Conservation (phyloP, 35 echinoderm and acorn worm species). For the Holothuria glaberrima region DNA sequence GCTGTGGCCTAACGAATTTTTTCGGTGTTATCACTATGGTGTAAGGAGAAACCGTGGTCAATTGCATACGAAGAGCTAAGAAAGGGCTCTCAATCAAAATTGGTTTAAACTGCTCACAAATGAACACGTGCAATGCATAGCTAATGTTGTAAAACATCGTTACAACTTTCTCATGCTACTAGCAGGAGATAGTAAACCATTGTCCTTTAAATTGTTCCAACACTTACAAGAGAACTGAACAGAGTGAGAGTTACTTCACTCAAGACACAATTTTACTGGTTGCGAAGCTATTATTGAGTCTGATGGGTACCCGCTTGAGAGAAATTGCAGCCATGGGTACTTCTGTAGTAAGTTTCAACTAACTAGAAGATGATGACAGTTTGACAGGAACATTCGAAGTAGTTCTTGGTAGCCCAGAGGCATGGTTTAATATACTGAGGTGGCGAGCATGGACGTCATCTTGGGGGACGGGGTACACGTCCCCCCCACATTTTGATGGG, state of each 20-base stretch:
- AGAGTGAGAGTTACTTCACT: background rate
- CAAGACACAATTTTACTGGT: background rate
- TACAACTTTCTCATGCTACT: background rate
- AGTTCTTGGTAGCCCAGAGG: slow-evolving; percentile 2
- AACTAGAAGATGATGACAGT: background rate
- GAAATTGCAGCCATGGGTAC: no score
- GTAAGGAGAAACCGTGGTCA: background rate
- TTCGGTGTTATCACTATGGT: background rate
- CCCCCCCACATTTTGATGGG: no score
- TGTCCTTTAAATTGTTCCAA: background rate
- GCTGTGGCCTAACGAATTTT: background rate
- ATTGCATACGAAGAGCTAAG: background rate
- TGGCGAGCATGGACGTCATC: no score
- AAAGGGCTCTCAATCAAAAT: background rate
- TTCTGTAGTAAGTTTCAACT: background rate
- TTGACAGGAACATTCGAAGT: slow-evolving; percentile 1
- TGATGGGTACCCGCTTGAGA: no score
- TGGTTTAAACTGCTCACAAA: background rate
- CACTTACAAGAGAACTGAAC: background rate
- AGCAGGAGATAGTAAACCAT: background rate
- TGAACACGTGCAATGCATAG: background rate
- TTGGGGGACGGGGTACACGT: no score
- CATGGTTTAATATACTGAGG: background rate
- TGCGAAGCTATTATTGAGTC: no score
- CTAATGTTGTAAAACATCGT: background rate